Evolutionary conservation across 2,888 invertebrate species (phyloP).

Genomic region (Andrena dorsata): DNA sequence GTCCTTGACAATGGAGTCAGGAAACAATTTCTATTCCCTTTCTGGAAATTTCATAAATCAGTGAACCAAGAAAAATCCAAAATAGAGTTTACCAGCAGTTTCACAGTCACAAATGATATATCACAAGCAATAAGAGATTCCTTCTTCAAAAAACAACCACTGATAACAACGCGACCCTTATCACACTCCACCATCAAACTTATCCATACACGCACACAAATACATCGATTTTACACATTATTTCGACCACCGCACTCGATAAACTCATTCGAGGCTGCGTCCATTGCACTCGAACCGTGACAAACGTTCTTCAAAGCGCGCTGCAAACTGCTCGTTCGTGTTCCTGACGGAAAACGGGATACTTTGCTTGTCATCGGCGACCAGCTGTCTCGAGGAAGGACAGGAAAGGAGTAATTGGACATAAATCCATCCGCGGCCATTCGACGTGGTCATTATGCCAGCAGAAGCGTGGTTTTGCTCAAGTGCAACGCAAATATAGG

Average conservation of each 20-base stretch:
- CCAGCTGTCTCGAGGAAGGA: slow-evolving; percentile 21
- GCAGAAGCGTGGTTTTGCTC: slow-evolving; percentile 67
- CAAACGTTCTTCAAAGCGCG: neutral
- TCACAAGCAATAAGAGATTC: no score
- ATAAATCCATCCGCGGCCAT: slow-evolving; percentile 71
- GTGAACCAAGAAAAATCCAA: no score
- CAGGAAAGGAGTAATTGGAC: slow-evolving; percentile 77
- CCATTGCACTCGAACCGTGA: neutral
- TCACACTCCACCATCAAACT: no score
- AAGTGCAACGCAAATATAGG: slow-evolving; percentile 77
- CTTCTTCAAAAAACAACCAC: no score
- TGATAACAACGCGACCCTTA: no score
- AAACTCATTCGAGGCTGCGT: no score
- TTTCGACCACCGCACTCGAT: no score
- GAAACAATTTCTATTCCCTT: neutral
- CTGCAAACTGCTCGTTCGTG: neutral
- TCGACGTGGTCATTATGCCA: slow-evolving; percentile 71
- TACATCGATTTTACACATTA: no score
- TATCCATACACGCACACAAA: no score
- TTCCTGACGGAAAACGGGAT: neutral
- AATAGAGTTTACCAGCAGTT: no score
- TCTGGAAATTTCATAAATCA: no score
- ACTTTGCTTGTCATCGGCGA: slow-evolving; percentile 20
- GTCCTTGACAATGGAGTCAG: neutral
- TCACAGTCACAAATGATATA: no score